These are phyloP conservation scores for Neosilurus hyrtlii DNA, from an alignment of 2,797 vertebrate species.

Conservation along the genomic window DNA sequence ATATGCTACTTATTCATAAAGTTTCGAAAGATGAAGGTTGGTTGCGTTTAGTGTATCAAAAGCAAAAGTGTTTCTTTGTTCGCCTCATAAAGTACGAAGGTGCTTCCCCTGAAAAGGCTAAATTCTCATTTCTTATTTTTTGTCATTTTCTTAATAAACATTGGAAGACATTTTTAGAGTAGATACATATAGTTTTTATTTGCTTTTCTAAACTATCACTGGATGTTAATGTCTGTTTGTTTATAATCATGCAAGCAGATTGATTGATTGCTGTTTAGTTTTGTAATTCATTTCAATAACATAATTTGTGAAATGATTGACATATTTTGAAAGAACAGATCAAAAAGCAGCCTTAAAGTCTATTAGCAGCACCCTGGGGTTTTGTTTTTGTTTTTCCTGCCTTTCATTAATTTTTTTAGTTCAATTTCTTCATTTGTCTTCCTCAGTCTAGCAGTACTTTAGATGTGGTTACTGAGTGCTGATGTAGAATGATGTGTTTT, in stretches of 20 bases:
- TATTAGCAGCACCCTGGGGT: neutral
- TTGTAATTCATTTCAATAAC: neutral
- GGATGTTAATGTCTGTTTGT: constrained; percentile 48
- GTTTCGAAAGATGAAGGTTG: neutral
- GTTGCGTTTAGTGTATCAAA: constrained; percentile 5
- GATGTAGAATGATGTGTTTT: constrained; percentile 65
- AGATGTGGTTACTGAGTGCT: constrained; percentile 15
- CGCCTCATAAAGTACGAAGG: constrained; percentile 37
- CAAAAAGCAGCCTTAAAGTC: neutral
- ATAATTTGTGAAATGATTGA: neutral
- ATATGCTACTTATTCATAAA: neutral
- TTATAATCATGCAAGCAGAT: neutral
- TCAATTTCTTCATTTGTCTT: neutral
- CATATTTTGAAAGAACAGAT: neutral
- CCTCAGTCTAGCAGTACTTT: neutral
- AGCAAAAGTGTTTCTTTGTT: constrained; percentile 15
- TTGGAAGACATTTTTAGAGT: neutral
- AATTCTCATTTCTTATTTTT: neutral
- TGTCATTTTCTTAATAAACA: neutral
- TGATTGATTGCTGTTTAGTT: too few relatives aligned
- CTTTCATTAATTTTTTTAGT: neutral
- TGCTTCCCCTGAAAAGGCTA: constrained; percentile 17
- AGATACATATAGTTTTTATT: neutral
- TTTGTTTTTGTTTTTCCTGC: neutral
- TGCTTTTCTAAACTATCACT: constrained; percentile 35